Conservation (phyloP, 2,888 invertebrate genomes). For the Gasteruption jaculator region DNA sequence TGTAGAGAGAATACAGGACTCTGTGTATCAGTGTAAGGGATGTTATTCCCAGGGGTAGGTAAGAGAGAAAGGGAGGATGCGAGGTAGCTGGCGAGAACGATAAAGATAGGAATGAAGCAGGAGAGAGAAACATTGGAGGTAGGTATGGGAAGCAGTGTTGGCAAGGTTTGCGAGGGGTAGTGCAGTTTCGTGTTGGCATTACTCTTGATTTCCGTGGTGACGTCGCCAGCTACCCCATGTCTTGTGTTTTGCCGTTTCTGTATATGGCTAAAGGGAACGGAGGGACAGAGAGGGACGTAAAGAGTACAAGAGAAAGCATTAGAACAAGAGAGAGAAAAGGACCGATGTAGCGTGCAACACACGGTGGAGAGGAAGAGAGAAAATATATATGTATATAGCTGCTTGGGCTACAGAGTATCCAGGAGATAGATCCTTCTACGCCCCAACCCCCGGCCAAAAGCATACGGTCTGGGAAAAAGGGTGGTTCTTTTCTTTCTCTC, state of each 20-base stretch:
- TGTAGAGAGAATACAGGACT: too few relatives aligned
- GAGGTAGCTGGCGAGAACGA: conserved; percentile 18
- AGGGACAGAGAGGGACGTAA: conserved; percentile 3
- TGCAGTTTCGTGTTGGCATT: conserved; percentile 65
- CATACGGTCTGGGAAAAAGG: too few relatives aligned
- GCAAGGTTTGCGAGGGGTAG: conserved; percentile 52
- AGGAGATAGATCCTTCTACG: conserved; percentile 30
- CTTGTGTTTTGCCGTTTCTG: conserved; percentile 40
- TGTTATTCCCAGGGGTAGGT: too few relatives aligned
- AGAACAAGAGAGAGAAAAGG: conserved; percentile 15
- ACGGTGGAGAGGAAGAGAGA: conserved; percentile 22
- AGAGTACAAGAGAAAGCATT: conserved; percentile 1
- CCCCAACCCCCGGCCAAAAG: conserved; percentile 18
- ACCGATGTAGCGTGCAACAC: too few relatives aligned
- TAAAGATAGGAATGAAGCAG: conserved; percentile 14
- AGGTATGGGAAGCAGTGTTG: conserved; percentile 20
- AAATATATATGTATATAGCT: too few relatives aligned
- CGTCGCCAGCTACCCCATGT: conserved; percentile 43
- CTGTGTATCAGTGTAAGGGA: too few relatives aligned
- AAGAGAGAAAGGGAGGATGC: conserved; percentile 24
- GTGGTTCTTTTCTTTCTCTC: too few relatives aligned
- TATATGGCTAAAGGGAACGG: conserved; percentile 7
- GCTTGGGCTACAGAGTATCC: conserved; percentile 34
- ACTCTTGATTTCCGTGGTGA: conserved; percentile 62
- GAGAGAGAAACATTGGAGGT: conserved; percentile 23